Percentiles rank a stretch among this genome's conserved stretches.
Conservation (phyloP, 2,888 invertebrate genomes). For the Graphium colonna region DNA sequence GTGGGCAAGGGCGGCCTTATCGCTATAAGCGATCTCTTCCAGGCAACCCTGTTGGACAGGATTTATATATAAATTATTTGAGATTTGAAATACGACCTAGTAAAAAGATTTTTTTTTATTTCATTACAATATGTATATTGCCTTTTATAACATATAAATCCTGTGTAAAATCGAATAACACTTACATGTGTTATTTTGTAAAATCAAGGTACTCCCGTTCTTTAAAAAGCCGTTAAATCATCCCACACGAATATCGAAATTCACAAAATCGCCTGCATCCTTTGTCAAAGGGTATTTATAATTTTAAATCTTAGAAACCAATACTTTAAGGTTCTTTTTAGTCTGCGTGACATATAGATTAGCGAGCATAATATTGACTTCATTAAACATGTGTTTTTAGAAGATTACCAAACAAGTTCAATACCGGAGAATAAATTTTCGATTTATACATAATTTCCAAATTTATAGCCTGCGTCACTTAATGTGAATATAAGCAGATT, state of each 20-base stretch:
- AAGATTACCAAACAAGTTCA: constrained; percentile 31
- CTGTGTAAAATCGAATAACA: background rate
- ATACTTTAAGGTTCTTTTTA: background rate
- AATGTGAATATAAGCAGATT: background rate
- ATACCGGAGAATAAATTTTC: constrained; percentile 22
- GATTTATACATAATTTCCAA: constrained; percentile 10
- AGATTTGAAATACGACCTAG: too few relatives aligned
- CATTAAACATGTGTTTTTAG: constrained; percentile 22
- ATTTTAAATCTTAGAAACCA: background rate
- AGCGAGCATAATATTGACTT: background rate
- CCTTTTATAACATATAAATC: too few relatives aligned
- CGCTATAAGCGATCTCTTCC: too few relatives aligned
- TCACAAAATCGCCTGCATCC: background rate
- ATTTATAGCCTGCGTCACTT: background rate
- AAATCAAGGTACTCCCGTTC: constrained; percentile 13
- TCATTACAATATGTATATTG: too few relatives aligned
- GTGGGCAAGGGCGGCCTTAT: too few relatives aligned
- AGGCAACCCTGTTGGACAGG: too few relatives aligned
- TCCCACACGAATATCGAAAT: constrained; percentile 15
- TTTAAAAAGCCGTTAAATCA: constrained; percentile 10
- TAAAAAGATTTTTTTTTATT: too few relatives aligned
- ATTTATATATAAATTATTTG: too few relatives aligned
- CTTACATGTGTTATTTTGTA: background rate
- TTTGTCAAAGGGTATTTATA: background rate
- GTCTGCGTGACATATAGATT: background rate